These are phyloP conservation scores for Drosophila vallismaia DNA, from an alignment of 2,888 invertebrate species.

Conservation along the genomic window DNA sequence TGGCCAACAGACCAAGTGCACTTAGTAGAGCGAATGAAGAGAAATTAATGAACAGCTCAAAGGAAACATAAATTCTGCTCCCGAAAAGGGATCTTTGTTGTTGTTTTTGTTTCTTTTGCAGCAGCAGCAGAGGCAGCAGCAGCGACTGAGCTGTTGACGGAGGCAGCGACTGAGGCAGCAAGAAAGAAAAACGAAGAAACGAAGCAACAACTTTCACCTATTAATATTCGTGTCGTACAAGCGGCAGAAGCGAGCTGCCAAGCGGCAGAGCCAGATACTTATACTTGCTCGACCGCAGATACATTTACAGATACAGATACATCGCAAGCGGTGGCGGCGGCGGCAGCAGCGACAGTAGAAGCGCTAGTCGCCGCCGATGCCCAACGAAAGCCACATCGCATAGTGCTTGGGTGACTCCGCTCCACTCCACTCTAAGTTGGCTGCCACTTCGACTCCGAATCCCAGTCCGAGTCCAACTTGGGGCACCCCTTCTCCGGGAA, in stretches of 20 bases:
- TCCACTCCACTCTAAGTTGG: constrained; percentile 8
- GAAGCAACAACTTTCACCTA: constrained; percentile 83
- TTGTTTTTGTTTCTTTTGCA: too few species aligned
- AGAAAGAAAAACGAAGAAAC: constrained; percentile 46
- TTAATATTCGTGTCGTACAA: constrained; percentile 82
- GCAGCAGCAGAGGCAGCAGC: constrained; percentile 10
- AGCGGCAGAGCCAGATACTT: neutral
- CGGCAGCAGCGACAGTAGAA: constrained; percentile 51
- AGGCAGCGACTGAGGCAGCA: constrained; percentile 11
- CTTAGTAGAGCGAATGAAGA: constrained; percentile 3
- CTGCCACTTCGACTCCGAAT: constrained; percentile 5
- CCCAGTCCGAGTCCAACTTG: constrained; percentile 10
- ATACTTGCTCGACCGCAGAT: neutral
- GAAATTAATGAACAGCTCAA: constrained; percentile 33
- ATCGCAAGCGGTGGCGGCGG: neutral
- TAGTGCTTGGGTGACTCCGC: constrained; percentile 46
- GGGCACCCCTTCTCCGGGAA: constrained; percentile 39
- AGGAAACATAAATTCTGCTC: constrained; percentile 63
- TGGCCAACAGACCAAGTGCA: constrained; percentile 29
- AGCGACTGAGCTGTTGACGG: constrained; percentile 14
- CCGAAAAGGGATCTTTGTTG: constrained; percentile 43
- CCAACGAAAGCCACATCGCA: constrained; percentile 61
- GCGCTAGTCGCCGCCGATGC: constrained; percentile 66
- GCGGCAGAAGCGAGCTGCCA: constrained; percentile 66
- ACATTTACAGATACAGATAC: constrained; percentile 12